Evolutionary conservation across 2,888 invertebrate species (phyloP), one percentile per base, ranked within the genome.

Genomic region (Cryptus viduatorius): DNA sequence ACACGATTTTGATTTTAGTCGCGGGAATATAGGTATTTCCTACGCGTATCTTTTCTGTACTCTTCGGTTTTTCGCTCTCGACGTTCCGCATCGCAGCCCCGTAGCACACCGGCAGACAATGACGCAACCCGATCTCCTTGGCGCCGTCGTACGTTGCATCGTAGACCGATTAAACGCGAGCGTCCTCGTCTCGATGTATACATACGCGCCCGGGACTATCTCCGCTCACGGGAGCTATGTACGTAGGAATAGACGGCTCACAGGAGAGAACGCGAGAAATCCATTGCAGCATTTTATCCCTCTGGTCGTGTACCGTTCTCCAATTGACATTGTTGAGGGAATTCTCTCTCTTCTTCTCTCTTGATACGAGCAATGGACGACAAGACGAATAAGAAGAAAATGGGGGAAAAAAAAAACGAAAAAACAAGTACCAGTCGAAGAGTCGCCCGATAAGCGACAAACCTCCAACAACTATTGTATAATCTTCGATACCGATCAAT

Each of bases 81-180:
- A 59, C 76, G 79, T 82, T 87, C 82, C 83, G 76, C 82, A 71
- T 82, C 83, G 78, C 61, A 76, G 56, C 7, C 2, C 24, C 56
- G 37, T 37, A 8, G 37, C 37, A 37, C 37, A 31, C 68, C 86
- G 79, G 79, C 82, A 80, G 86, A 87, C 87, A 86, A 87, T 86
- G 86, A 86, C 83, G 86, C 86, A 86, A 87, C 71, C 75, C 81
- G 81, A 85, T 87, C 84, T 82, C 78, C 79, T 85, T 84, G 86
- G 87, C 86, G 87, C 85, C 87, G 86, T 87, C 85, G 85, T 80
- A 77, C 69, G 80, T 80, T 83, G 80, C 80, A 69, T 85, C 83
- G 83, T 65, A 19, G 65, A 68, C 46, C 78, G 83, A 81, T 81
- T 80, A 73, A 83, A 65, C 69, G 48, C 72, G 67, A 42, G 8